Evolutionary conservation across 2,797 vertebrate species (phyloP).

Genomic region (Cygnus olor): DNA sequence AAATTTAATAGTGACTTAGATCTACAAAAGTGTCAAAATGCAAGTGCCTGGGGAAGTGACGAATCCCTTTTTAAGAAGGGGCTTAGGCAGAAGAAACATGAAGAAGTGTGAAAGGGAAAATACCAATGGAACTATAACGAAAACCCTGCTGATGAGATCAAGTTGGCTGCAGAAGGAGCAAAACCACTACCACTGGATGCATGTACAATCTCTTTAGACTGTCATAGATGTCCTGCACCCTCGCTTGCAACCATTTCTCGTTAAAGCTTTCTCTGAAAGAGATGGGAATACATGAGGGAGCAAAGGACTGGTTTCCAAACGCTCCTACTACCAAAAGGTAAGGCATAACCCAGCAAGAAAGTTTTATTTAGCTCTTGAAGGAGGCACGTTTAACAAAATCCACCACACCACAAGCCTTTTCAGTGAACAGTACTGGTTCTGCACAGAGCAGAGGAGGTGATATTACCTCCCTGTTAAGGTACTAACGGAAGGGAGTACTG

Average conservation of each 20-base stretch:
- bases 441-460: not conserved
- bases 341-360: not conserved
- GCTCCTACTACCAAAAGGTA: not conserved
- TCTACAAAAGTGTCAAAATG: not conserved
- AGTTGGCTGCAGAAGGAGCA: not conserved
- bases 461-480: slow-evolving; percentile 47
- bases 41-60: slow-evolving; percentile 18
- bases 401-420: not conserved
- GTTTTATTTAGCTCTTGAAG: not conserved
- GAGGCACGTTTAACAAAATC: not conserved
- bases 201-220: slow-evolving; percentile 42
- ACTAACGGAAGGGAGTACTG: slow-evolving; percentile 17
- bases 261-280: slow-evolving; percentile 3
- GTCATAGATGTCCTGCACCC: not conserved
- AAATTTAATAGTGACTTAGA: slow-evolving; percentile 31
- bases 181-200: not conserved
- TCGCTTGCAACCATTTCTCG: not conserved
- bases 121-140: slow-evolving; percentile 12
- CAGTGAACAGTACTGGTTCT: not conserved
- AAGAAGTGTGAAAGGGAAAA: slow-evolving; percentile 32
- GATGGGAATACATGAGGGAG: not conserved
- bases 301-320: not conserved
- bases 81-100: slow-evolving; percentile 21
- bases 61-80: slow-evolving; percentile 43
- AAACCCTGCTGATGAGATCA: slow-evolving; percentile 16